These are phyloP conservation scores for Andrena camellia DNA, from an alignment of 2,888 invertebrate genomes.

Conservation along the genomic window DNA sequence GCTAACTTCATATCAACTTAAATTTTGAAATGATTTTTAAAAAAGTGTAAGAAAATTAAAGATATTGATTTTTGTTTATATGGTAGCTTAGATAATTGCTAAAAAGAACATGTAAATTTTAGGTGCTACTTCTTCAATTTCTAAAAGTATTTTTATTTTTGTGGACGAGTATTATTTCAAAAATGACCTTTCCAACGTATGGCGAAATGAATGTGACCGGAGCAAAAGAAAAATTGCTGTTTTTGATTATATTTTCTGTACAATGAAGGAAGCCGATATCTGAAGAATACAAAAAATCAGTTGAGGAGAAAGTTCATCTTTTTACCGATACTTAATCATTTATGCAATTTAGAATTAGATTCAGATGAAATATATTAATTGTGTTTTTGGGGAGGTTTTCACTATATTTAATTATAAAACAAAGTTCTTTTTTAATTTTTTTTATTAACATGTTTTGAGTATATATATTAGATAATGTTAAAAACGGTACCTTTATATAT, in stretches of 20 bases:
- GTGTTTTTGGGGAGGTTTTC: too few species aligned
- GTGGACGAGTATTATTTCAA: constrained; percentile 11
- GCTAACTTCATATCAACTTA: background rate
- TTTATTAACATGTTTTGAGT: too few species aligned
- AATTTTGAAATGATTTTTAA: too few species aligned
- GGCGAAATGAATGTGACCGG: background rate
- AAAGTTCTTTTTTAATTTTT: too few species aligned
- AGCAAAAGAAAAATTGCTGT: constrained; percentile 4
- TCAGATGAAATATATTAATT: too few species aligned
- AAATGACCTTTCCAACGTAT: constrained; percentile 3
- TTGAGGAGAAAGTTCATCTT: too few species aligned
- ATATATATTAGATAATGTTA: too few species aligned
- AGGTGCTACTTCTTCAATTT: background rate
- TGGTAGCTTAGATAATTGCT: background rate
- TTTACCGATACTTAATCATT: too few species aligned
- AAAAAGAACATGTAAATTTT: background rate
- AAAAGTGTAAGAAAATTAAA: background rate
- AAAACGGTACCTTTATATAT: too few species aligned
- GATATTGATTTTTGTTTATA: background rate
- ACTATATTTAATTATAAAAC: too few species aligned
- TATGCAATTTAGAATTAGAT: too few species aligned
- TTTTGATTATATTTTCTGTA: background rate
- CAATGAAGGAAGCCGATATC: background rate
- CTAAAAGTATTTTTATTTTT: background rate
- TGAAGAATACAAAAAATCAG: background rate